A percentile compares a stretch with the other conserved stretches of the same genome.
Conservation (phyloP, 2,113 vertebrate genomes). For the Triplophysa dalaica region DNA sequence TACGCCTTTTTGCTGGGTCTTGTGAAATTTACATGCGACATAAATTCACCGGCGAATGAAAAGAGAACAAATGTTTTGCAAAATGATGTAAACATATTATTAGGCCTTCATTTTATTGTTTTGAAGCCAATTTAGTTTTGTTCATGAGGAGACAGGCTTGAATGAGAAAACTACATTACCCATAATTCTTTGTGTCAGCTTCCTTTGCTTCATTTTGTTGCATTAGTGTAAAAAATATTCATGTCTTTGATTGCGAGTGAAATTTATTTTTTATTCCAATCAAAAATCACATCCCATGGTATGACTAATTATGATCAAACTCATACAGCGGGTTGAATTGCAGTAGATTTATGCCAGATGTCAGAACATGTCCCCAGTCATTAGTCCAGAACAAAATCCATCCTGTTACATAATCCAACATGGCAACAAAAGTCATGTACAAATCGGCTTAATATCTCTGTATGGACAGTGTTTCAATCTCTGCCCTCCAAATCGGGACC, state of each 20-base stretch:
- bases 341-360: not conserved
- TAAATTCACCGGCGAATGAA: not conserved
- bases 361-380: not conserved
- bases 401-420: constrained; percentile 28
- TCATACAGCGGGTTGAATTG: too few species aligned
- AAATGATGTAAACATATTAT: too few species aligned
- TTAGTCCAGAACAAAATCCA: constrained; percentile 6
- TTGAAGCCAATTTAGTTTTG: not conserved
- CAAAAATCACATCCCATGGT: not conserved
- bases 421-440: constrained; percentile 33
- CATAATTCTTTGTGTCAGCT: not conserved
- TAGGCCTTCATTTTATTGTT: too few species aligned
- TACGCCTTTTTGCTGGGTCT: too few species aligned
- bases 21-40: not conserved
- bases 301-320: not conserved
- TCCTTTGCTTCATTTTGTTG: not conserved
- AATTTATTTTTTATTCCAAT: not conserved
- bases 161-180: not conserved
- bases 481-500: constrained; percentile 13
- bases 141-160: not conserved
- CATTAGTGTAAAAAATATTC: not conserved
- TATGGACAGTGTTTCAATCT: constrained; percentile 18
- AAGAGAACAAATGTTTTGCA: too few species aligned
- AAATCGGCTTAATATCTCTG: constrained; percentile 44
- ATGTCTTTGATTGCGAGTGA: not conserved